Evolutionary conservation across 2,888 invertebrate species (phyloP).

Genomic region (Platyscelio sp.): DNA sequence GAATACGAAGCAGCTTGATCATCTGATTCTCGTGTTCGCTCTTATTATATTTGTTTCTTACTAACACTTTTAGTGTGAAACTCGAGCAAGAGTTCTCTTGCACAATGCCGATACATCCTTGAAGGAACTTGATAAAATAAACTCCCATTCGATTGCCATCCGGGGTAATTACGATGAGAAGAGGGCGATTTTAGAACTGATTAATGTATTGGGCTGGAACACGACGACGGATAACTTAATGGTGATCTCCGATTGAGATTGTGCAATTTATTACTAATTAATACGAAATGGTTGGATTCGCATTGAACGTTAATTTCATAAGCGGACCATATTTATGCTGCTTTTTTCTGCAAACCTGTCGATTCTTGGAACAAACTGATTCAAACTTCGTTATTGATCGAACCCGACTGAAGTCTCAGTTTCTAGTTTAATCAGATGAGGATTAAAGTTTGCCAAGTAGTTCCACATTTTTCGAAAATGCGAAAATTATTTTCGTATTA

Average conservation of each 20-base stretch:
- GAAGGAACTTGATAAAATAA: neutral
- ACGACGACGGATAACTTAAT: slow-evolving; percentile 45
- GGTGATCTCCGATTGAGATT: slow-evolving; percentile 32
- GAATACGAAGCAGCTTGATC: slow-evolving; percentile 56
- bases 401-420: slow-evolving; percentile 50
- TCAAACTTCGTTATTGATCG: slow-evolving; percentile 65
- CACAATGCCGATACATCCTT: neutral
- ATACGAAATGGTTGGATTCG: slow-evolving; percentile 55
- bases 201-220: slow-evolving; percentile 31
- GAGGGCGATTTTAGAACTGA: slow-evolving; percentile 16
- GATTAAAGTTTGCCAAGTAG: slow-evolving; percentile 55
- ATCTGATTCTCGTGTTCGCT: slow-evolving; percentile 22
- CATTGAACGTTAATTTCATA: slow-evolving; percentile 41
- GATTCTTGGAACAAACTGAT: slow-evolving; percentile 60
- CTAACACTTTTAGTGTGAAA: neutral
- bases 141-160: slow-evolving; percentile 18
- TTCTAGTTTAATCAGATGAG: slow-evolving; percentile 58
- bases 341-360: slow-evolving; percentile 55
- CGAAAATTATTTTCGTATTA: slow-evolving; percentile 47
- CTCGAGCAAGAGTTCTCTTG: neutral
- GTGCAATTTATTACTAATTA: slow-evolving; percentile 49
- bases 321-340: slow-evolving; percentile 58
- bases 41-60: slow-evolving; percentile 44
- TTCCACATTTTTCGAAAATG: slow-evolving; percentile 42
- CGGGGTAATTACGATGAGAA: slow-evolving; percentile 29